These are phyloP conservation scores for Ispidina picta DNA, from an alignment of 2,797 vertebrate genomes.

Conservation along the genomic window DNA sequence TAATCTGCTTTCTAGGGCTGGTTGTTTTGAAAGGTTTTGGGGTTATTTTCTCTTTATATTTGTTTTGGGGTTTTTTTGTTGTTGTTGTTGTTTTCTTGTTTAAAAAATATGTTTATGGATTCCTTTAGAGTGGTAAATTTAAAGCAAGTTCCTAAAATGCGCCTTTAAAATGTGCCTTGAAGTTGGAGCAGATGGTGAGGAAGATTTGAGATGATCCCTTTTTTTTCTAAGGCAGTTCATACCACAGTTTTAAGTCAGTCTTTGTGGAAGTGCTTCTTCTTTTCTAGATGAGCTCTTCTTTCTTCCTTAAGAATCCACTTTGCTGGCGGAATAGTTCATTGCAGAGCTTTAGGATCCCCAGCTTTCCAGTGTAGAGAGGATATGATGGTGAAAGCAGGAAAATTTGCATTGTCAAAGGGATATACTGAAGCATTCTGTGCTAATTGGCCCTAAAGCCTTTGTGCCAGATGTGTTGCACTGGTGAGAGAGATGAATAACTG, in stretches of 20 bases:
- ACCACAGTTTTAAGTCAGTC: background rate
- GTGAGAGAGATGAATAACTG: background rate
- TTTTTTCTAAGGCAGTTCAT: background rate
- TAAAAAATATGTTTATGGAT: fast-evolving
- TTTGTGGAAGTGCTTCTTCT: background rate
- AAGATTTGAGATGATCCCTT: background rate
- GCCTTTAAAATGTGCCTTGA: background rate
- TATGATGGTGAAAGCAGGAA: background rate
- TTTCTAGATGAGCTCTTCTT: background rate
- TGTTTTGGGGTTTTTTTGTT: background rate
- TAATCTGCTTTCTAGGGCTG: background rate
- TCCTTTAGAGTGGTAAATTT: background rate
- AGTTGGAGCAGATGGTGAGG: background rate
- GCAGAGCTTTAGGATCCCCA: background rate
- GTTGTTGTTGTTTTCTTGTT: background rate
- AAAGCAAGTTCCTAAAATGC: background rate
- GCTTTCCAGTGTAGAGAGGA: background rate
- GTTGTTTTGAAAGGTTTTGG: background rate
- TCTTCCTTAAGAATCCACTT: background rate
- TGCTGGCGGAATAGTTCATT: background rate
- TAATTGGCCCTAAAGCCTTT: background rate
- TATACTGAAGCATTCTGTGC: background rate
- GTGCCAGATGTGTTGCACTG: constrained; percentile 11
- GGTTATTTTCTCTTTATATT: background rate
- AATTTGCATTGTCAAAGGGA: background rate